phyloP scores from a whole-genome alignment of 2,797 vertebrate genomes.

The Threskiornis aethiopicus region DNA sequence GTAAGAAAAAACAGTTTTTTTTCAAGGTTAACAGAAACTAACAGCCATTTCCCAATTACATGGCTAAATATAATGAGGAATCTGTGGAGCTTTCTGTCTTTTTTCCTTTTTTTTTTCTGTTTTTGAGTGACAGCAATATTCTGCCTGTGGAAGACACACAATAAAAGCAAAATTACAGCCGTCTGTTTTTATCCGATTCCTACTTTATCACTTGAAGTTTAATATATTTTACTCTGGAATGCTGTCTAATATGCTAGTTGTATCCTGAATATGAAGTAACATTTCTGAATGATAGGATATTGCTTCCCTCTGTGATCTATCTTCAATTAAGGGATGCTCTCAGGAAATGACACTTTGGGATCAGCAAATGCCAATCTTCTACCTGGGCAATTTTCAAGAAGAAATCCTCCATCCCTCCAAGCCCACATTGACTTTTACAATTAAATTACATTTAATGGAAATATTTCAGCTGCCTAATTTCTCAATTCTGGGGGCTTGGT shows the following conservation, averaged over 20 bases:
- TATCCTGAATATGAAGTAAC: conserved; percentile 69
- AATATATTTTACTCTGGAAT: conserved; percentile 71
- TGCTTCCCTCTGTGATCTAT: conserved; percentile 55
- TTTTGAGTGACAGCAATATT: conserved; percentile 70
- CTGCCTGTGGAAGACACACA: conserved; percentile 48
- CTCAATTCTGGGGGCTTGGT: neutral
- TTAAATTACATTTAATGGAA: conserved; percentile 66
- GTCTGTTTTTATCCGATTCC: conserved; percentile 69
- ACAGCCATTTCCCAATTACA: conserved; percentile 43
- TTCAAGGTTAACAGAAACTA: conserved; percentile 36
- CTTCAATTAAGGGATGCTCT: conserved; percentile 68
- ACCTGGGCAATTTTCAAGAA: conserved; percentile 65
- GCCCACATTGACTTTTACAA: conserved; percentile 61
- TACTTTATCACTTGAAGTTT: conserved; percentile 70
- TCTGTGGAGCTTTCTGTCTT: neutral
- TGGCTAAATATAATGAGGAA: conserved; percentile 47
- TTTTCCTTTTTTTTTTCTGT: neutral
- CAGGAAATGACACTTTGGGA: conserved; percentile 67
- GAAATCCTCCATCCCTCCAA: conserved; percentile 43
- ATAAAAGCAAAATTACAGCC: conserved; percentile 72
- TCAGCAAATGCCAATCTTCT: conserved; percentile 73
- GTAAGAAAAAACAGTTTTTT: neutral
- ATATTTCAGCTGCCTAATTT: conserved; percentile 58
- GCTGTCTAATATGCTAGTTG: conserved; percentile 63
- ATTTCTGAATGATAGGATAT: conserved; percentile 63